A percentile compares a stretch with the other conserved stretches of the same genome.
Evolutionary conservation across 2,113 vertebrate genomes (phyloP).

Genomic region (Triplophysa siluroides): DNA sequence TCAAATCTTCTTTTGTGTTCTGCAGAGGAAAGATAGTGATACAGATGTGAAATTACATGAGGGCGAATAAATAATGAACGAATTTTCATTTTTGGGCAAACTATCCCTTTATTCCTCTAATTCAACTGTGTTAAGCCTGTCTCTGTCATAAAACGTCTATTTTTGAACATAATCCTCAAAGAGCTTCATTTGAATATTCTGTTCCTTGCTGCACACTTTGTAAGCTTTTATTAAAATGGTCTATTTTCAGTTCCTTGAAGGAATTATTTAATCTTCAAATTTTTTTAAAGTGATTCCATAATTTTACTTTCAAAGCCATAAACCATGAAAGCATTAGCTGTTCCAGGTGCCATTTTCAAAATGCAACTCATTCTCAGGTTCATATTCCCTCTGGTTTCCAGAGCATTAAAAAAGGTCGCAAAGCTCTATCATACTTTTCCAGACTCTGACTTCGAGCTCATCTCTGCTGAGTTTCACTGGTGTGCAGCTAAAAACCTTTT

Average conservation of each 20-base stretch:
- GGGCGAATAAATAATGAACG: too few relatives aligned
- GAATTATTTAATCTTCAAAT: background rate
- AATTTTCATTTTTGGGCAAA: too few relatives aligned
- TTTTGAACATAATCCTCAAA: background rate
- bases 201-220: background rate
- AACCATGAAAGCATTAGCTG: background rate
- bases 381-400: background rate
- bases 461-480: constrained; percentile 33
- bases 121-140: background rate
- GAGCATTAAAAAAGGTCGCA: constrained; percentile 41
- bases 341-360: constrained; percentile 22
- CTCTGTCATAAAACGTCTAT: background rate
- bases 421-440: constrained; percentile 41
- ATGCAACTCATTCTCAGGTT: constrained; percentile 24
- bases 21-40: too few relatives aligned
- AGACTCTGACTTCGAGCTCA: constrained; percentile 34
- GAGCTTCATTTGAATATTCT: constrained; percentile 5
- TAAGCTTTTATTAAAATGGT: constrained; percentile 8
- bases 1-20: too few relatives aligned
- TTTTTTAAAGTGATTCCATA: constrained; percentile 9
- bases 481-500: constrained; percentile 46
- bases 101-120: background rate
- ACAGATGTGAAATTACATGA: too few relatives aligned
- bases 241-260: background rate
- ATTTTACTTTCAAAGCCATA: constrained; percentile 8